Conservation (phyloP, 2,888 invertebrate genomes). For the Lasioglossum calceatum region DNA sequence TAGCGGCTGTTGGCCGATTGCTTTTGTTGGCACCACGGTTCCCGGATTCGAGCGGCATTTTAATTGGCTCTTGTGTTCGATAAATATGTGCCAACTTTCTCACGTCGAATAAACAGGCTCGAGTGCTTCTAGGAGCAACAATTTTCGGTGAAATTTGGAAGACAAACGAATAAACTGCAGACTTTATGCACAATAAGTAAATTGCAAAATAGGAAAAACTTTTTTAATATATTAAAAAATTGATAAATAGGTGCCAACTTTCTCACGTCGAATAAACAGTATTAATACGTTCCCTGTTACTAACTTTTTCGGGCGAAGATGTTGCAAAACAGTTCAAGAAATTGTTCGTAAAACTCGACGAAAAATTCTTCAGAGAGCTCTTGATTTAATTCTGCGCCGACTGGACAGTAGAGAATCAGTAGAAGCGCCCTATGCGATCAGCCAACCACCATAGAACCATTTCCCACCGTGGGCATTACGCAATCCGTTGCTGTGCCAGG, state of each 20-base stretch:
- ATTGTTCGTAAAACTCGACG: no score
- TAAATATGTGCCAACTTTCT: not conserved
- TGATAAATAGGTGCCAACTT: no score
- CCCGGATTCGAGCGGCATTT: not conserved
- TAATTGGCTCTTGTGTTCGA: not conserved
- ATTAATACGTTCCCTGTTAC: no score
- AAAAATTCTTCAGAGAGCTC: no score
- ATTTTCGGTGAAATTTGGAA: no score
- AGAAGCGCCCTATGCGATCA: not conserved
- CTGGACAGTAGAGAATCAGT: not conserved
- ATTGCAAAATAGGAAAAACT: no score
- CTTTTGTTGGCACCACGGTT: not conserved
- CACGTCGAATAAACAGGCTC: not conserved
- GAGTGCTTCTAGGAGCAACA: no score
- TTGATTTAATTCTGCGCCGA: not conserved
- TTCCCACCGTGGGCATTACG: constrained; percentile 16
- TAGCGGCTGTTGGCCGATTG: not conserved
- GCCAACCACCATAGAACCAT: not conserved
- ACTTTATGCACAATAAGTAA: no score
- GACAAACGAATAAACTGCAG: no score
- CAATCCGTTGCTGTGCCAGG: constrained; percentile 2
- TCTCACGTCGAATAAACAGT: no score
- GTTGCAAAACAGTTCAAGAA: not conserved
- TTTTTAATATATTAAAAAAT: no score
- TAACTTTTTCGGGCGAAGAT: not conserved